Evolutionary conservation across 2,113 vertebrate genomes (phyloP).

Genomic region (Collichthys lucidus): DNA sequence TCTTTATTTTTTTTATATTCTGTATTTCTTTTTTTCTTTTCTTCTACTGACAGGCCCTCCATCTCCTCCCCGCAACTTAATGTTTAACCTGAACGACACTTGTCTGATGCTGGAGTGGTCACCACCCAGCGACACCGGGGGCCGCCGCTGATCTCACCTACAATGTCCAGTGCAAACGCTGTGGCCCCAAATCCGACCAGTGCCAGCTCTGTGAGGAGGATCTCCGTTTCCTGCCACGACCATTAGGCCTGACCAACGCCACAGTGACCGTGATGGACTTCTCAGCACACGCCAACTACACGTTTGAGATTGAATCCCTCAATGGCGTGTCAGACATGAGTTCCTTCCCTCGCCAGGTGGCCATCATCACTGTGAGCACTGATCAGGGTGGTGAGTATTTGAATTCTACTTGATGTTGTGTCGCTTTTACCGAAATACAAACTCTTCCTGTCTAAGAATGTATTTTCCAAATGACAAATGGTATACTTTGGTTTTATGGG

Average conservation of each 20-base stretch:
- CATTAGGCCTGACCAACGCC: constrained; percentile 88
- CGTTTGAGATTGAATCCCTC: constrained; percentile 94
- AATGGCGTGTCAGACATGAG: constrained; percentile 94
- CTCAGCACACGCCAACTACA: constrained; percentile 93
- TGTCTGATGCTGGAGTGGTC: constrained; percentile 95
- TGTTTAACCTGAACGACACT: constrained; percentile 95
- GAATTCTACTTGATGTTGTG: background rate
- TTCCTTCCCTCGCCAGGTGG: constrained; percentile 90
- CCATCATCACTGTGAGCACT: constrained; percentile 91
- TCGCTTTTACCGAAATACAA: background rate
- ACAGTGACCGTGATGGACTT: constrained; percentile 93
- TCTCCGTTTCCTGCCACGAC: constrained; percentile 91
- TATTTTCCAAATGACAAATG: background rate
- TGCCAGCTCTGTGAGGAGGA: constrained; percentile 93
- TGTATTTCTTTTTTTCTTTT: background rate
- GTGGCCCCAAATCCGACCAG: constrained; percentile 83
- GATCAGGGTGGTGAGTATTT: constrained; percentile 92
- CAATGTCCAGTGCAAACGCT: constrained; percentile 93
- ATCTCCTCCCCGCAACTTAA: constrained; percentile 87
- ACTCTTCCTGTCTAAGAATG: background rate
- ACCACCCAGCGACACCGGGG: constrained; percentile 92
- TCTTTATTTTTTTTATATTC: too few species aligned
- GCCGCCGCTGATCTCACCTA: constrained; percentile 94
- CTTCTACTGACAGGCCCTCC: constrained; percentile 85
- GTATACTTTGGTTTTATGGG: background rate